Evolutionary conservation across 2,797 vertebrate genomes (phyloP).

Genomic region (Sciurus vulgaris): DNA sequence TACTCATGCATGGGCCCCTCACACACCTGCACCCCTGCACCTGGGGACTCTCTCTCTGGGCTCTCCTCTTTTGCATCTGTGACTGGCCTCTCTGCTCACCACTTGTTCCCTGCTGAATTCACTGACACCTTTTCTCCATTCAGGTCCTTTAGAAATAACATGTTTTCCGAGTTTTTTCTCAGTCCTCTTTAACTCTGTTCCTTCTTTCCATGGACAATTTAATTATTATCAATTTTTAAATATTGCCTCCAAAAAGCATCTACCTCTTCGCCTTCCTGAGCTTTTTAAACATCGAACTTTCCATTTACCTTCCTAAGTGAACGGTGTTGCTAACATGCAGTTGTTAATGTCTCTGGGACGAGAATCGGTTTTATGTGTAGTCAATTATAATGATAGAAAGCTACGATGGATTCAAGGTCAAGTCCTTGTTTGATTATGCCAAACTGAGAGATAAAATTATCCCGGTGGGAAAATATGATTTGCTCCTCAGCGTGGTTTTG

Average conservation of each 20-base stretch:
- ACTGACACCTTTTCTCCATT: neutral
- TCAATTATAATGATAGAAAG: conserved; percentile 19
- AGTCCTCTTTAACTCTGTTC: neutral
- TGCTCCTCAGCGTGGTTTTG: neutral
- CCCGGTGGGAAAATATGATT: neutral
- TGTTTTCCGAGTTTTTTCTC: neutral
- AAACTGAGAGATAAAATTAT: neutral
- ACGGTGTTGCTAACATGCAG: neutral
- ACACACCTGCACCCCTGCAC: neutral
- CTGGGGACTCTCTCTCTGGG: neutral
- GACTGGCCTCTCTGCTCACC: neutral
- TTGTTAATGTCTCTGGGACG: neutral
- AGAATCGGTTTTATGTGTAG: neutral
- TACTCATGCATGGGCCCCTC: neutral
- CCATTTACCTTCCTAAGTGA: conserved; percentile 1
- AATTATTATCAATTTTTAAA: neutral
- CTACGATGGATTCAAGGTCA: conserved; percentile 52
- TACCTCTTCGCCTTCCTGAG: neutral
- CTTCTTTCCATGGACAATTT: neutral
- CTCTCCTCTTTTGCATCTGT: neutral
- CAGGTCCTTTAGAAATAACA: conserved; percentile 11
- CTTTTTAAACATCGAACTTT: neutral
- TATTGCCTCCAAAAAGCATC: neutral
- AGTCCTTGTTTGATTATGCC: neutral
- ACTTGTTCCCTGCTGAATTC: neutral